Percentiles rank a stretch among this genome's conserved stretches.
Evolutionary conservation across 2,888 invertebrate species (phyloP).

Genomic region (Geotrupes spiniger): DNA sequence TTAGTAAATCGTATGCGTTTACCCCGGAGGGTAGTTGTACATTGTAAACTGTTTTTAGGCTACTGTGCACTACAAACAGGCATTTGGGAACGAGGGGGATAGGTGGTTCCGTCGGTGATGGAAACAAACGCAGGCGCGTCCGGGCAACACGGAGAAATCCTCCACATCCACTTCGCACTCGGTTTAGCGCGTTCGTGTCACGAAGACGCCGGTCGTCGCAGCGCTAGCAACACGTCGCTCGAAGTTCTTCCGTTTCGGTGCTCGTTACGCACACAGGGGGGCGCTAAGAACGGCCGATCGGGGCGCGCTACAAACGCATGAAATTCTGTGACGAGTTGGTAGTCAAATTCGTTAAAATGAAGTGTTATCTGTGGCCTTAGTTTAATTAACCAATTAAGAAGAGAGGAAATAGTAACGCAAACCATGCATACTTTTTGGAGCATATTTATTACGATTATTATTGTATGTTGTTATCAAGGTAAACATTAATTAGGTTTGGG

Average conservation of each 20-base stretch:
- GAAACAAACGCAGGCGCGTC: conserved; percentile 24
- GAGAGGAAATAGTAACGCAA: not conserved
- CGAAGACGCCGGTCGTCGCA: conserved; percentile 26
- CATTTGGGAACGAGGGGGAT: conserved; percentile 12
- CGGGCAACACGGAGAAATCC: conserved; percentile 5
- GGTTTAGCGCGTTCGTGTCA: conserved; percentile 34
- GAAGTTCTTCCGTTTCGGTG: conserved; percentile 9
- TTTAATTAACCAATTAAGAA: not conserved
- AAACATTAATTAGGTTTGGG: not conserved
- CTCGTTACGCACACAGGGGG: conserved; percentile 3
- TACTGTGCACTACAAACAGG: too few relatives aligned
- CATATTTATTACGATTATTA: conserved; percentile 13
- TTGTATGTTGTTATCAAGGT: conserved; percentile 16
- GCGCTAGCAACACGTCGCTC: conserved; percentile 29
- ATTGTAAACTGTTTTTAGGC: conserved; percentile 29
- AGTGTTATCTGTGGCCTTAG: conserved; percentile 17
- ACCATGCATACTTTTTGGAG: conserved; percentile 6
- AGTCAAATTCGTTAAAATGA: conserved; percentile 17
- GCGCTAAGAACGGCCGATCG: conserved; percentile 3
- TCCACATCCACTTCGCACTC: conserved; percentile 32
- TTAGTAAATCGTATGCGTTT: conserved; percentile 35
- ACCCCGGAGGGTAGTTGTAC: conserved; percentile 29
- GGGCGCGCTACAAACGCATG: conserved; percentile 1
- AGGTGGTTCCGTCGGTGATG: conserved; percentile 19
- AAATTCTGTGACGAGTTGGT: conserved; percentile 16